Percentiles rank a stretch among this genome's conserved stretches.
phyloP scores from a whole-genome alignment of 2,888 invertebrate species.

The Napeogenes inachia region DNA sequence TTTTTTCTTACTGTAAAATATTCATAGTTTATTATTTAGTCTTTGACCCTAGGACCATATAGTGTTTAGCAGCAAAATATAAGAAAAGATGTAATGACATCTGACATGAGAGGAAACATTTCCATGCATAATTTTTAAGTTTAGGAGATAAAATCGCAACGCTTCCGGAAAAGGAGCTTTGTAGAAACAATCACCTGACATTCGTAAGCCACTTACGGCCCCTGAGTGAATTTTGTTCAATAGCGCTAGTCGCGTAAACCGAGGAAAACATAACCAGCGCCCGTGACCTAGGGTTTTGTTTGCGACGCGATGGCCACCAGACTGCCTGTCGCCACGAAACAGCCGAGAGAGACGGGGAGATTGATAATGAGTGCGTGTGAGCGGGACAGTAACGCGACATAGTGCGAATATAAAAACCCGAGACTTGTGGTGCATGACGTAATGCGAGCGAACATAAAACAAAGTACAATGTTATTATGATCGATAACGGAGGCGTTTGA shows the following conservation, averaged over 20 bases:
- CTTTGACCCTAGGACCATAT: slow-evolving; percentile 8
- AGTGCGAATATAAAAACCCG: slow-evolving; percentile 54
- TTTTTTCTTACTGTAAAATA: neutral
- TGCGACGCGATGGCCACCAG: slow-evolving; percentile 65
- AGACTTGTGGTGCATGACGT: slow-evolving; percentile 53
- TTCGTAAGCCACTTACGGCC: slow-evolving; percentile 33
- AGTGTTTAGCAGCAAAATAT: slow-evolving; percentile 33
- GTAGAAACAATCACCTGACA: slow-evolving; percentile 27
- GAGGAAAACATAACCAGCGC: slow-evolving; percentile 66
- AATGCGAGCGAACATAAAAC: slow-evolving; percentile 50
- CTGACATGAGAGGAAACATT: no score
- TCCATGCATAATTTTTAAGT: no score
- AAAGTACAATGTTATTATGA: slow-evolving; percentile 45
- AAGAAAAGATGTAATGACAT: no score
- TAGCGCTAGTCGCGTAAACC: slow-evolving; percentile 26
- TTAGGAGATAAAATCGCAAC: slow-evolving; percentile 22
- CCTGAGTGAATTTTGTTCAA: slow-evolving; percentile 24
- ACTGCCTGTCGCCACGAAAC: slow-evolving; percentile 73
- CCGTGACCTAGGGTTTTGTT: slow-evolving; percentile 71
- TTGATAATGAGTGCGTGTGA: slow-evolving; percentile 45
- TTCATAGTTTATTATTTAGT: neutral
- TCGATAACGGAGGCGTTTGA: slow-evolving; percentile 41
- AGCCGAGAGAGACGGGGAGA: slow-evolving; percentile 56
- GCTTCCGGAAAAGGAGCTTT: slow-evolving; percentile 36
- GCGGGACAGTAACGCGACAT: slow-evolving; percentile 49